Evolutionary conservation across 2,113 vertebrate species (phyloP), one percentile per base, ranked within the genome.

Genomic region (Cinclus mexicanus): DNA sequence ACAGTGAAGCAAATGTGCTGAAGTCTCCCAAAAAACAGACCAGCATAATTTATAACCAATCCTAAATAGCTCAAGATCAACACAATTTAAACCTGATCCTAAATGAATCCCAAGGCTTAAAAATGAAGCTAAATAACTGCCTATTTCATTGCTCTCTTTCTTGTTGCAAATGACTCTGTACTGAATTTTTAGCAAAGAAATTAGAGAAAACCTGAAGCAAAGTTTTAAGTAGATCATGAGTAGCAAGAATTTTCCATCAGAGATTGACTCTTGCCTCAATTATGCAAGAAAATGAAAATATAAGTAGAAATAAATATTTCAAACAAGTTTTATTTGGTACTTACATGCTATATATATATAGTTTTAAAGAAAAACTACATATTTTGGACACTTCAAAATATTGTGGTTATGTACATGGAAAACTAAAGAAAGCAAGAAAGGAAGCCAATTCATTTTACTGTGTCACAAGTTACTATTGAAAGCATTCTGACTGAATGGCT

Each of bases 251-350:
- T 75, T 94, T 65, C 39, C 20, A 19, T 63, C 56, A 47, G 10
- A 55, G 55, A 60, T 9, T 35, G 85, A 82, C 25, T 77, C 33
- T 75, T 74, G 44, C 65, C 95, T 75, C 56, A 55, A n/a, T 46
- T 64, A 60, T 50, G 39, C 69, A 85, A 76, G 64, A 89, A 91
- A 92, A 94, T 86, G 90, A 94, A 94, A 90, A 78, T 85, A 68
- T 89, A 90, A 96, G 59, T 95, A 85, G 78, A 79, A 83, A 85
- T 92, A 97, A 97, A 74, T 96, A 94, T 86, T 95, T 95, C 95
- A 97, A 97, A 98, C 93, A 96, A 87, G 95, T 96, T 98, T 97
- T 98, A 98, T 97, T 98, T 96, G 96, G 97, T 98, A 96, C 98
- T 98, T 97, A 96, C 95, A 98, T 98, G 95, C 96, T 98, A 97